These are phyloP conservation scores for Melanotaenia maccullochi DNA, from an alignment of 2,797 vertebrate genomes.

Conservation along the genomic window DNA sequence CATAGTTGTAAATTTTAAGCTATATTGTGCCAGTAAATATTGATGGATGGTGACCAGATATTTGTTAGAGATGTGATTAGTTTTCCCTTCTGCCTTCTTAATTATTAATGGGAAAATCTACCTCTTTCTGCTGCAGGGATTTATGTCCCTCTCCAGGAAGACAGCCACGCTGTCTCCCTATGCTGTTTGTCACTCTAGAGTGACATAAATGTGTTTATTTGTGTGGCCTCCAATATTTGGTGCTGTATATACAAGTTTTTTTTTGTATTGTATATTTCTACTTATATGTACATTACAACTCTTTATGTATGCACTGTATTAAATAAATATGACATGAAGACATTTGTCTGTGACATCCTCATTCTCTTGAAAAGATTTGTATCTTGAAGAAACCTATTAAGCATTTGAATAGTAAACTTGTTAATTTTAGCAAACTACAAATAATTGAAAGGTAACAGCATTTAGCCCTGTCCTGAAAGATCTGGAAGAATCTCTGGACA, in stretches of 20 bases:
- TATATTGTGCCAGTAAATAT: conserved; percentile 42
- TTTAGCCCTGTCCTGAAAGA: background rate
- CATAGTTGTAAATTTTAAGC: conserved; percentile 33
- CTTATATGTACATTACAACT: conserved; percentile 67
- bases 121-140: conserved; percentile 72
- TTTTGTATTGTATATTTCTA: conserved; percentile 82
- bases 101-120: conserved; percentile 69
- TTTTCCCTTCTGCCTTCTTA: conserved; percentile 70
- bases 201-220: conserved; percentile 61
- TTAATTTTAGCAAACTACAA: conserved; percentile 9
- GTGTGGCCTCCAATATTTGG: conserved; percentile 69
- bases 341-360: conserved; percentile 5
- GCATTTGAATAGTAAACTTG: background rate
- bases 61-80: conserved; percentile 53
- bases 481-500: conserved; percentile 13
- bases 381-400: background rate
- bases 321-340: conserved; percentile 69
- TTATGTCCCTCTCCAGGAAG: conserved; percentile 45
- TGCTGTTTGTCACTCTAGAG: conserved; percentile 59
- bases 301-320: conserved; percentile 55
- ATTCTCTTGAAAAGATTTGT: conserved; percentile 7
- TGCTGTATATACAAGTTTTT: conserved; percentile 78
- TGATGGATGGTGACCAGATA: conserved; percentile 47
- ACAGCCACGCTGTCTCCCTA: conserved; percentile 58
- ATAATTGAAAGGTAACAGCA: background rate